Base-by-base conservation (phyloP, 2,888 invertebrate species). In the Temnothorax unifasciatus region DNA sequence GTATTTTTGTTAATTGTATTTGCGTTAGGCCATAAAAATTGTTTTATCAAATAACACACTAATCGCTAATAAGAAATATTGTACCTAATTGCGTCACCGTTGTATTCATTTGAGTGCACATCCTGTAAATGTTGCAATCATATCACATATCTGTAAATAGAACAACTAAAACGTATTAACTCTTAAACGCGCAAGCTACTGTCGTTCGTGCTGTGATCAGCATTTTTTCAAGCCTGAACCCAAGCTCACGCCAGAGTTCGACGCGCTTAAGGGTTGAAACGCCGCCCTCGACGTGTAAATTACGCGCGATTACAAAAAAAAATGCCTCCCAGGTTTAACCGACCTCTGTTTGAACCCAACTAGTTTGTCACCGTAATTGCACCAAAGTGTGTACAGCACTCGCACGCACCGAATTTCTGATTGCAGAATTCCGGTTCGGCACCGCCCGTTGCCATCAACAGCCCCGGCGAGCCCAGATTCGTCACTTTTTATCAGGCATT, bases 401-500 rank as follows among this genome's bases (percentile, higher is more conserved):
- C 75, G 90, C 91, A 90, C 90, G 88, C 91, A 88, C 86, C 68
- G 85, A 86, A 89, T 90, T 94, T 94, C 84, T 94, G 93, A 91
- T 95, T 94, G 75, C 94, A 95, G 95, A 92, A 92, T 86, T 89
- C 88, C 85, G 92, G 91, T 69, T 87, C 86, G 79, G 86, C 91
- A 64, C 90, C 93, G 59, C 90, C 92, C 52, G 90, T 94, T 82
- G 92, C 92, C 76, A 89, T 94, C 83, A 92, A 93, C 85, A 94
- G 92, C 86, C 93, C 93, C 73, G 93, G 94, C 73, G 94, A 94
- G 87, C 93, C 94, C 18, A 92, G 93, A 88, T 90, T 93, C 87
- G 84, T 94, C 88, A 94, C 94, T 76, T 92, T 93, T 90, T 94
- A 94, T 91, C 94, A 93, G 61, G 94, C 94, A 68, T 88, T 94